phyloP scores from a whole-genome alignment of 2,113 vertebrate genomes.

The Xiphophorus hellerii region DNA sequence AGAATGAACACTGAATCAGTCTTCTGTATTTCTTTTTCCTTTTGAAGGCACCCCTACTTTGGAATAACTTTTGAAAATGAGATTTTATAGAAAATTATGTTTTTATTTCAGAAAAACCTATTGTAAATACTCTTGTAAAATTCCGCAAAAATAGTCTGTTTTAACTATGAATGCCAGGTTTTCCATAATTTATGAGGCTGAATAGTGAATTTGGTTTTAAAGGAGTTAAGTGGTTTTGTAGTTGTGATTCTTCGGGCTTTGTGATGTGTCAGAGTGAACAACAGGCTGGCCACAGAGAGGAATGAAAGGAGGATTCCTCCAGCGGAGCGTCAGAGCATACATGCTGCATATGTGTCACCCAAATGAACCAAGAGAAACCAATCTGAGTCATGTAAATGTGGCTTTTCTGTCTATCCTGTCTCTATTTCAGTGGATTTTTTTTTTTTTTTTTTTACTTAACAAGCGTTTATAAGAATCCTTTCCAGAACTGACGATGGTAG shows the following conservation, averaged over 20 bases:
- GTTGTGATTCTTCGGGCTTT: neutral
- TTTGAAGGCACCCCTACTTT: conserved; percentile 2
- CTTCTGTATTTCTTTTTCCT: neutral
- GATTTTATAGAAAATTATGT: neutral
- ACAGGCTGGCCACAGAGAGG: neutral
- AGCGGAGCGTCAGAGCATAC: neutral
- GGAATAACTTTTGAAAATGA: neutral
- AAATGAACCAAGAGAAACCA: conserved; percentile 18
- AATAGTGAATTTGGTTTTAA: neutral
- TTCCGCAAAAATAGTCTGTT: neutral
- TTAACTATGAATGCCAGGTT: neutral
- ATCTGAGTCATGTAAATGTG: conserved; percentile 8
- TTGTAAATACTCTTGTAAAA: neutral
- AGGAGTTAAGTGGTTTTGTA: neutral
- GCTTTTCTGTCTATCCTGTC: conserved; percentile 8
- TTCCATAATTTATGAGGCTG: neutral
- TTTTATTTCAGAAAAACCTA: neutral
- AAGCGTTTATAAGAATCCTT: neutral
- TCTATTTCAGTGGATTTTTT: conserved; percentile 12
- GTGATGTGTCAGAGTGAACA: conserved; percentile 4
- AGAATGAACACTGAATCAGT: neutral
- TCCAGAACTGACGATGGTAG: conserved; percentile 26
- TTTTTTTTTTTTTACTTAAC: conserved; percentile 14
- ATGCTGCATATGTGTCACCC: conserved; percentile 7
- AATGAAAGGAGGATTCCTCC: neutral